phyloP scores from a whole-genome alignment of 2,797 vertebrate species.

The Anguilla megastoma region DNA sequence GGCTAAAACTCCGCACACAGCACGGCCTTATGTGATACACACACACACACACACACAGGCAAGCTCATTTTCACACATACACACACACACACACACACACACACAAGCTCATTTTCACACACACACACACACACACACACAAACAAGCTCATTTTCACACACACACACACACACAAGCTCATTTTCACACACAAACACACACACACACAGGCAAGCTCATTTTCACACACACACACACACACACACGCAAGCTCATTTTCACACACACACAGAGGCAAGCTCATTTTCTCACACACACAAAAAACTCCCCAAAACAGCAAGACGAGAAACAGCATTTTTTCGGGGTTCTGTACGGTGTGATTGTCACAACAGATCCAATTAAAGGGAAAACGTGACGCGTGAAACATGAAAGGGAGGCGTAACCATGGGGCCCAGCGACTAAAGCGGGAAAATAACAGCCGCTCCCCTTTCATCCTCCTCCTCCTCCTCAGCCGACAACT shows the following conservation, averaged over 20 bases:
- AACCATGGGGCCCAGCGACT: neutral
- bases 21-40: too few relatives aligned
- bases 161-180: neutral
- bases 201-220: neutral
- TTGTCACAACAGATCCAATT: neutral
- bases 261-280: neutral
- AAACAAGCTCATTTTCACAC: neutral
- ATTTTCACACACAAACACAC: neutral
- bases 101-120: too few relatives aligned
- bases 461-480: constrained; percentile 10
- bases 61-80: neutral
- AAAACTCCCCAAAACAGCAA: neutral
- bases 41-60: too few relatives aligned
- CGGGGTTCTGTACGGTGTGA: neutral
- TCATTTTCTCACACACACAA: neutral
- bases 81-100: neutral
- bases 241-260: neutral
- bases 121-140: neutral
- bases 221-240: neutral
- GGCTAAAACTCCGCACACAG: too few relatives aligned
- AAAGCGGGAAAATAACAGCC: neutral
- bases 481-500: neutral
- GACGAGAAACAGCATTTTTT: neutral
- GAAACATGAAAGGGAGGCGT: neutral
- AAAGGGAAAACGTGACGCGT: neutral